Evolutionary conservation across 2,113 vertebrate species (phyloP).

Genomic region (Odontophorus gujanensis): DNA sequence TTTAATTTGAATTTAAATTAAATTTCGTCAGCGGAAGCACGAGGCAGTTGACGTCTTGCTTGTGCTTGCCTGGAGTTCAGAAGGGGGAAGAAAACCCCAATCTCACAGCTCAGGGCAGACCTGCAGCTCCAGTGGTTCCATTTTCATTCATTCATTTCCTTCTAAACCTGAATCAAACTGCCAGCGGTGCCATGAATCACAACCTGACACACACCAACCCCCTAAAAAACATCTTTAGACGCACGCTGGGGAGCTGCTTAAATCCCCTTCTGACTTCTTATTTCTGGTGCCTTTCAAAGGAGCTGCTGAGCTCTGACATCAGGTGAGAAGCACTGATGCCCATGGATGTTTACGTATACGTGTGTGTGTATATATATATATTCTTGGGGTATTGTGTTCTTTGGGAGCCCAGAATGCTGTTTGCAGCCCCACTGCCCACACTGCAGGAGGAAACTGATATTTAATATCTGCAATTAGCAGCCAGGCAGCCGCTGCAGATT

Average conservation of each 20-base stretch:
- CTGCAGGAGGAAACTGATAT: constrained; percentile 50
- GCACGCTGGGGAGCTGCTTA: background rate
- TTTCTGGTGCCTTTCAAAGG: background rate
- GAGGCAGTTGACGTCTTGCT: background rate
- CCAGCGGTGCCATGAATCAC: background rate
- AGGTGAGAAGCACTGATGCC: background rate
- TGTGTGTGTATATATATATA: no score
- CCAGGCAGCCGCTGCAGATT: constrained; percentile 33
- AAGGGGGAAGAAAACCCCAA: background rate
- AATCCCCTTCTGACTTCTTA: background rate
- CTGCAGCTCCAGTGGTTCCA: constrained; percentile 7
- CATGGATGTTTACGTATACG: no score
- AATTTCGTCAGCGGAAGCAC: background rate
- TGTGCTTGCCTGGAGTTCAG: background rate
- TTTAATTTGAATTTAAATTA: background rate
- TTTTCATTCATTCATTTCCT: constrained; percentile 55
- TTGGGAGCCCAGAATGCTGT: background rate
- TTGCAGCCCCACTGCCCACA: background rate
- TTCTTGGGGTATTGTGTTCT: background rate
- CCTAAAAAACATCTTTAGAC: background rate
- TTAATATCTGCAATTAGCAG: constrained; percentile 15
- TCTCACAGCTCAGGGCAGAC: background rate
- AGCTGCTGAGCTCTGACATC: background rate
- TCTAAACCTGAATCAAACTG: constrained; percentile 39
- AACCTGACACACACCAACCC: background rate